phyloP scores from a whole-genome alignment of 2,888 invertebrate genomes.

The Cryptus viduatorius region DNA sequence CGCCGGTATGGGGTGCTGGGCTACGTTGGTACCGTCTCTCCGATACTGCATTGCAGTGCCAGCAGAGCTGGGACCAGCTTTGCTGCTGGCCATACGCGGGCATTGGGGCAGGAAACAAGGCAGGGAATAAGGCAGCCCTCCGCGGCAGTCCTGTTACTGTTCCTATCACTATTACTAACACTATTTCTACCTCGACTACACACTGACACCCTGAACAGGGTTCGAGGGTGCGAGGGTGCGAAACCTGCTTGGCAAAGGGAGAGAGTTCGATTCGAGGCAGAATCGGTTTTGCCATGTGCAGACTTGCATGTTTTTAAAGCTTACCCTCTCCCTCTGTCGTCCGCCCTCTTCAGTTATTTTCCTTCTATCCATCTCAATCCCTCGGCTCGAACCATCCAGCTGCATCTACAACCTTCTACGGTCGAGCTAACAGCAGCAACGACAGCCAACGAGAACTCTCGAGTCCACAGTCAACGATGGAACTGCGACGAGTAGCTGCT shows the following conservation, averaged over 20 bases:
- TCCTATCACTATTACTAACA: conserved; percentile 29
- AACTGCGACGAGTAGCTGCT: conserved; percentile 48
- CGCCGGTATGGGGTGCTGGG: conserved; percentile 26
- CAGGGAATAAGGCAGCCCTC: conserved; percentile 47
- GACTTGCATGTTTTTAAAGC: conserved; percentile 51
- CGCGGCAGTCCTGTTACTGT: conserved; percentile 3
- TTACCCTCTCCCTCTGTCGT: background rate
- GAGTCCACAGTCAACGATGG: conserved; percentile 33
- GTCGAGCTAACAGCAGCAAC: conserved; percentile 53
- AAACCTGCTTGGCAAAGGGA: conserved; percentile 15
- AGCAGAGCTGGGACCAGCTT: conserved; percentile 73
- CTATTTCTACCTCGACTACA: background rate
- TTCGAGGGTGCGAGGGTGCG: conserved; percentile 30
- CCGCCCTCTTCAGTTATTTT: conserved; percentile 19
- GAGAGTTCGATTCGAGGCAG: conserved; percentile 47
- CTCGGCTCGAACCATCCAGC: conserved; percentile 15
- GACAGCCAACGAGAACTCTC: conserved; percentile 46
- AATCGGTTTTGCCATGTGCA: conserved; percentile 21
- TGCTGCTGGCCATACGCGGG: conserved; percentile 73
- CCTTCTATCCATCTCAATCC: conserved; percentile 19
- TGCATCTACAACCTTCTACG: conserved; percentile 10
- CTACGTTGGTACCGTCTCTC: conserved; percentile 58
- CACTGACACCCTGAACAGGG: conserved; percentile 18
- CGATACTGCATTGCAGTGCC: conserved; percentile 82
- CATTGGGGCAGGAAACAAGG: conserved; percentile 74